Percentiles rank a stretch among this genome's conserved stretches.
Evolutionary conservation across 2,797 vertebrate genomes (phyloP).

Genomic region (Acipenser ruthenus): DNA sequence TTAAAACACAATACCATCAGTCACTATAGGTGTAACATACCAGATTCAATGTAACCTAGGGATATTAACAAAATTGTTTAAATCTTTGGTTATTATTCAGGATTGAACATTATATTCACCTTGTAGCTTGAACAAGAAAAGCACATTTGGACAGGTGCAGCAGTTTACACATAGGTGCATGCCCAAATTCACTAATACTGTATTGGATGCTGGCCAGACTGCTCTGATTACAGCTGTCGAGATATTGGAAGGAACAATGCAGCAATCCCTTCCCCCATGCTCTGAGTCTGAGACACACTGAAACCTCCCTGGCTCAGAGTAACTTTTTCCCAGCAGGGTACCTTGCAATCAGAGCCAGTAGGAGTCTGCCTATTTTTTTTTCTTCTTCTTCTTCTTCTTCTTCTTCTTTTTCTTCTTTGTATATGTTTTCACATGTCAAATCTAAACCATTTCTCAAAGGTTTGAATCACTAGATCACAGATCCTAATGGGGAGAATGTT

Average conservation of each 20-base stretch:
- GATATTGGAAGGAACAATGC: conserved; percentile 26
- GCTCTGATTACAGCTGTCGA: conserved; percentile 32
- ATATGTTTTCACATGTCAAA: not conserved
- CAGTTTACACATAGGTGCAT: conserved; percentile 27
- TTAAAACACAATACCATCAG: no score
- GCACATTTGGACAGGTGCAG: conserved; percentile 30
- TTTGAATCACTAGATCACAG: not conserved
- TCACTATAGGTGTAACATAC: no score
- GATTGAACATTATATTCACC: no score
- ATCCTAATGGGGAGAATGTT: no score
- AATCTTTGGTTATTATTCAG: no score
- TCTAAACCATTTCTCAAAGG: not conserved
- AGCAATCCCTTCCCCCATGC: conserved; percentile 4
- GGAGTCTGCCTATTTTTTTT: conserved; percentile 25
- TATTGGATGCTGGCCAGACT: conserved; percentile 32
- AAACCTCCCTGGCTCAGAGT: conserved; percentile 5
- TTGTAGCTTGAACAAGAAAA: no score
- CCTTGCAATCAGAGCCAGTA: not conserved
- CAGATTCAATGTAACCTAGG: no score
- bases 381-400: conserved; percentile 30
- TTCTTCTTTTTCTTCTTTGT: conserved; percentile 17
- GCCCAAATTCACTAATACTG: conserved; percentile 17
- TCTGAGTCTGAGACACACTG: not conserved
- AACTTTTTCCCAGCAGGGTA: not conserved
- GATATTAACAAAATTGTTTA: no score